These are phyloP conservation scores for Uria lomvia DNA, from an alignment of 2,113 vertebrate genomes.

Conservation along the genomic window DNA sequence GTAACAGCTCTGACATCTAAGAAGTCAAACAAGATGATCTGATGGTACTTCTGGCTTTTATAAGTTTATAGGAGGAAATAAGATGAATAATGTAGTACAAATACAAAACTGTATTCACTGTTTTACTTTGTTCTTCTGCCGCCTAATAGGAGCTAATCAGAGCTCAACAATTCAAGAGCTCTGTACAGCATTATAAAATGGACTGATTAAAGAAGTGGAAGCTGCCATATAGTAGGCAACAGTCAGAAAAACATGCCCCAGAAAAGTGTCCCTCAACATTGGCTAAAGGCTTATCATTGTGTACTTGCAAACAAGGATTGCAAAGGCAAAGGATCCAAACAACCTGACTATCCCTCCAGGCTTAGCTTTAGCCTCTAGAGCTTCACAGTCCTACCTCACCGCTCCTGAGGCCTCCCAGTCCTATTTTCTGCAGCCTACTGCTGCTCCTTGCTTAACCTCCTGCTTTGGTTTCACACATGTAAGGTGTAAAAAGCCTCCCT, in stretches of 20 bases:
- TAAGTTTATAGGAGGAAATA: background rate
- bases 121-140: background rate
- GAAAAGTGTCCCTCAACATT: background rate
- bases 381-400: background rate
- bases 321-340: background rate
- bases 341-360: background rate
- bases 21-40: background rate
- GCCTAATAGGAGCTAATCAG: background rate
- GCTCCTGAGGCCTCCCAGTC: background rate
- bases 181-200: background rate
- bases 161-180: background rate
- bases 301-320: background rate
- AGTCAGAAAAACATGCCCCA: background rate
- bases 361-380: background rate
- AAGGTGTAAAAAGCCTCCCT: background rate
- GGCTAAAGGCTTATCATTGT: background rate
- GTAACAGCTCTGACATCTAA: background rate
- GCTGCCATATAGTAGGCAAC: background rate
- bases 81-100: background rate
- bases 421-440: background rate
- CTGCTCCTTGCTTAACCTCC: background rate
- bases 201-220: background rate
- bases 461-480: background rate
- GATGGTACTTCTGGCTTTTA: background rate
- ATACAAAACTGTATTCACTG: background rate